phyloP scores from a whole-genome alignment of 35 echinoderm and acorn worm genomes.

The Ophiothrix spiculata region DNA sequence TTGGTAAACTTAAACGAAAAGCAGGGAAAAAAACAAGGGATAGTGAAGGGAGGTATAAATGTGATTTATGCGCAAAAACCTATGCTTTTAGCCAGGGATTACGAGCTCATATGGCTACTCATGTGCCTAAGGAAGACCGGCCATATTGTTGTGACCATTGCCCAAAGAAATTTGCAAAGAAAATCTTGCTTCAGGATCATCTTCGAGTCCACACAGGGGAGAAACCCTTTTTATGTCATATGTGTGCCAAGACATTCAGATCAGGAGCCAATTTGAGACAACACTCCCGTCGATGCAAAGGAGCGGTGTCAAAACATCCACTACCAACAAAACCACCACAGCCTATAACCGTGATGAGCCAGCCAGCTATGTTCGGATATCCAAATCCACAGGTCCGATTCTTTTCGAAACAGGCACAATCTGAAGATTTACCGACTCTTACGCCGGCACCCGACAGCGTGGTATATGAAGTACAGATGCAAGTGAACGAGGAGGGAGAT shows the following conservation, averaged over 20 bases:
- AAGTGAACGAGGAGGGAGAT: not conserved
- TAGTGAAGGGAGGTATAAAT: not conserved
- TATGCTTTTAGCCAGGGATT: not conserved
- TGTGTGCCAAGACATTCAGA: not conserved
- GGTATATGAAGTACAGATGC: not conserved
- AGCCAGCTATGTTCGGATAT: not conserved
- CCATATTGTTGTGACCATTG: not conserved
- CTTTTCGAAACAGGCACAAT: not conserved
- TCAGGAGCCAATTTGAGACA: not conserved
- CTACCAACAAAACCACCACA: not conserved
- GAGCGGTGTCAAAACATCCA: not conserved
- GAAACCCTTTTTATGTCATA: not conserved
- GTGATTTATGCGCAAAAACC: not conserved
- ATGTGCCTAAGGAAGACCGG: not conserved
- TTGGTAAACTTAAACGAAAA: not conserved
- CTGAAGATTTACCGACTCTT: too few species aligned
- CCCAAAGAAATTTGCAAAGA: not conserved
- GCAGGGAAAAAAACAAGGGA: not conserved
- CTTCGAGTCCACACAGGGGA: not conserved
- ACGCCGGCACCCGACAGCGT: too few species aligned
- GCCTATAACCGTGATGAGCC: not conserved
- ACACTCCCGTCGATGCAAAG: not conserved
- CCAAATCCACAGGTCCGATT: not conserved
- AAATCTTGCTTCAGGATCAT: not conserved
- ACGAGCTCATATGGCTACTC: not conserved